These are phyloP conservation scores for Synergus laeviventris DNA, from an alignment of 2,888 invertebrate genomes.

Conservation along the genomic window DNA sequence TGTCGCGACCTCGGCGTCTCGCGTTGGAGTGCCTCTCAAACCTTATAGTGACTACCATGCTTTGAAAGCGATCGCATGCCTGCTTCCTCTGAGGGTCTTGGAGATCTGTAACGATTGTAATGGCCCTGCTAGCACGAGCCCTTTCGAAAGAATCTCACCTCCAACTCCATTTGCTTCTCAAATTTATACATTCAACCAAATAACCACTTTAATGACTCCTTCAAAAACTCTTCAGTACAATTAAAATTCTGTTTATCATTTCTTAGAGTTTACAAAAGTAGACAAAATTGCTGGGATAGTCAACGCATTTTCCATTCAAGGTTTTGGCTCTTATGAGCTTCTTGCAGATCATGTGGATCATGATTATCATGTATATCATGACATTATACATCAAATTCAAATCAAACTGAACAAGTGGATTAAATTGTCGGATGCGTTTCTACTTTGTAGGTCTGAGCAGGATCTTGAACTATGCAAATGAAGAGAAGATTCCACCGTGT, in stretches of 20 bases:
- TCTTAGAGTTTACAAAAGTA: too few species aligned
- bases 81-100: constrained; percentile 66
- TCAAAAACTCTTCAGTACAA: neutral
- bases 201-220: neutral
- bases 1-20: constrained; percentile 75
- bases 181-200: constrained; percentile 1
- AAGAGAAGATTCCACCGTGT: constrained; percentile 9
- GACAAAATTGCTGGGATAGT: too few species aligned
- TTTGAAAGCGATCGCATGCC: constrained; percentile 56
- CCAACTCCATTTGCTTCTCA: constrained; percentile 7
- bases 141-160: constrained; percentile 43
- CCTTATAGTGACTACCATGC: constrained; percentile 56
- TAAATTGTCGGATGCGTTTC: neutral
- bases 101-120: constrained; percentile 68
- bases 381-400: neutral
- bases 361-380: too few species aligned
- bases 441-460: constrained; percentile 33
- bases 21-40: constrained; percentile 63
- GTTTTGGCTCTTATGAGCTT: too few species aligned
- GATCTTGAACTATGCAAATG: constrained; percentile 26
- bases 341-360: too few species aligned
- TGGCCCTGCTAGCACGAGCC: constrained; percentile 58
- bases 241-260: neutral
- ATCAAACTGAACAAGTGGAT: neutral
- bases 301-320: too few species aligned